These are phyloP conservation scores for Tortrix viridana DNA, from an alignment of 2,888 invertebrate species.

Conservation along the genomic window DNA sequence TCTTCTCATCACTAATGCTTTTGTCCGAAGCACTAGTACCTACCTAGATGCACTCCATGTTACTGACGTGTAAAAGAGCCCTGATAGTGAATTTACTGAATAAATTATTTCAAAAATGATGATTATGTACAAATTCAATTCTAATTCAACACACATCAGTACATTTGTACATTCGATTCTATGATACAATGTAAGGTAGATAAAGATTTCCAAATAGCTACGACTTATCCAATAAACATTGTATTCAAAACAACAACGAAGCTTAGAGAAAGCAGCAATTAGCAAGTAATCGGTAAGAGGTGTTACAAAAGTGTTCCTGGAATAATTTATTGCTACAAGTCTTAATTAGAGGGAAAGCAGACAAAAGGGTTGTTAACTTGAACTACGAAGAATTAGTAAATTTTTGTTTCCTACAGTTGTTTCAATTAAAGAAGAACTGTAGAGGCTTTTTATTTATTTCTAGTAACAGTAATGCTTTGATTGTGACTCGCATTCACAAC, in stretches of 20 bases:
- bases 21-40: too few relatives aligned
- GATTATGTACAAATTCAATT: too few relatives aligned
- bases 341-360: slow-evolving; percentile 80
- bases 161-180: background rate
- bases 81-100: too few relatives aligned
- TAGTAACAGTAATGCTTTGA: background rate
- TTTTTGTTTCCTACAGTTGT: background rate
- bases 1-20: too few relatives aligned
- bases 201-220: slow-evolving; percentile 37
- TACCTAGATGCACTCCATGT: too few relatives aligned
- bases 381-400: too few relatives aligned
- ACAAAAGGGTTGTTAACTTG: slow-evolving; percentile 57
- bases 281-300: slow-evolving; percentile 67
- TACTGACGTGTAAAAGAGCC: too few relatives aligned
- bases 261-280: slow-evolving; percentile 75
- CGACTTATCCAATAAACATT: slow-evolving; percentile 47
- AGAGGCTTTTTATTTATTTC: background rate
- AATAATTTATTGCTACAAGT: slow-evolving; percentile 78
- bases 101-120: too few relatives aligned
- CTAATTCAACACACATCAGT: too few relatives aligned
- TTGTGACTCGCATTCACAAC: slow-evolving; percentile 1
- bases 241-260: slow-evolving; percentile 27
- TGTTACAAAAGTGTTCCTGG: slow-evolving; percentile 78
- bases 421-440: background rate
- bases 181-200: slow-evolving; percentile 44